Evolutionary conservation across 1,140 invertebrate species (phyloP).

Genomic region (Globodera rostochiensis): DNA sequence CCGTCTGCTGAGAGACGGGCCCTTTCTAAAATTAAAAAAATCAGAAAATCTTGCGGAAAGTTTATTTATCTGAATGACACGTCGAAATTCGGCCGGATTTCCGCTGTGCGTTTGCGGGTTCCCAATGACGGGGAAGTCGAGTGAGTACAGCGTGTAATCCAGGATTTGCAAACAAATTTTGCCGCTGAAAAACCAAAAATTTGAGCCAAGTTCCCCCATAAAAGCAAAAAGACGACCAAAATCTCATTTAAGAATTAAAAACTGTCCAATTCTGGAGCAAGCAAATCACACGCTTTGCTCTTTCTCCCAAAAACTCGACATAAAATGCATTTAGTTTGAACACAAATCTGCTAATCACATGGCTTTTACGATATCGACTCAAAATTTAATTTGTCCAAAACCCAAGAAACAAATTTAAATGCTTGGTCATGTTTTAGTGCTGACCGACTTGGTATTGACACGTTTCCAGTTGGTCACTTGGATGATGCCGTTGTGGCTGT

Average conservation of each 20-base stretch:
- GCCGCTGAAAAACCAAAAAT: slow-evolving; percentile 30
- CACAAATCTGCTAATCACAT: too few species aligned
- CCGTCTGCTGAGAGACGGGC: not conserved
- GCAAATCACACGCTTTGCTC: too few species aligned
- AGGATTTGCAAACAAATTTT: slow-evolving; percentile 39
- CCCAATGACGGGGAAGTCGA: slow-evolving; percentile 40
- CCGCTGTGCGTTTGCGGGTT: slow-evolving; percentile 44
- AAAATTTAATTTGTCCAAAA: too few species aligned
- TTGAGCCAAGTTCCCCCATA: too few species aligned
- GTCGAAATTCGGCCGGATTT: slow-evolving; percentile 39
- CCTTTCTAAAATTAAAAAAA: not conserved
- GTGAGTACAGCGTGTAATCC: slow-evolving; percentile 37
- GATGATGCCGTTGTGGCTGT: slow-evolving; percentile 44
- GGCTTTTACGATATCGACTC: too few species aligned
- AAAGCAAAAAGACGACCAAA: too few species aligned
- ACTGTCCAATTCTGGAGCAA: too few species aligned
- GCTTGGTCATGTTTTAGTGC: too few species aligned
- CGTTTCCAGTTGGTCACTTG: slow-evolving; percentile 32
- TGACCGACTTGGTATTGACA: not conserved
- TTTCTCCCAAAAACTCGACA: too few species aligned
- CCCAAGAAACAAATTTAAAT: too few species aligned
- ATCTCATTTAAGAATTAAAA: too few species aligned
- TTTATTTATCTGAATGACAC: slow-evolving; percentile 25
- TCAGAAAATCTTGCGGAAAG: not conserved
- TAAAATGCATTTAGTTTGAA: too few species aligned